These are phyloP conservation scores for Amblyteles armatorius DNA, from an alignment of 2,888 invertebrate species.

Conservation along the genomic window DNA sequence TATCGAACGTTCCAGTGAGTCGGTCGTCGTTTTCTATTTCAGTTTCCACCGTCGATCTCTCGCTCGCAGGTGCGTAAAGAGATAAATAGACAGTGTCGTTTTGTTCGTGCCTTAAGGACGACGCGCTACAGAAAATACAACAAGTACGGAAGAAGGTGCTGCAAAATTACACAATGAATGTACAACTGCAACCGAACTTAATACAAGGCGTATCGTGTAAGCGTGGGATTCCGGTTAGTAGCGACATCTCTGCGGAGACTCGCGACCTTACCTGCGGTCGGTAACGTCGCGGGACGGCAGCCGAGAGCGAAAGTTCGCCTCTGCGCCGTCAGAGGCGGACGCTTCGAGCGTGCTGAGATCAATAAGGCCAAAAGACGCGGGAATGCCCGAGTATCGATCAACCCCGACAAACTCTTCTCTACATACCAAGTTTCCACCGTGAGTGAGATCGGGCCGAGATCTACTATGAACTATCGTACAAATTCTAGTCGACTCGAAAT, in stretches of 20 bases:
- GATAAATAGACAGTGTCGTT: background rate
- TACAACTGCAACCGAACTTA: too few species aligned
- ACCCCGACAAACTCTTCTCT: background rate
- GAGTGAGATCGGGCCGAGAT: background rate
- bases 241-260: constrained; percentile 20
- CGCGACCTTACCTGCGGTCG: background rate
- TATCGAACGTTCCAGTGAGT: constrained; percentile 7
- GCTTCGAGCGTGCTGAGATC: constrained; percentile 5
- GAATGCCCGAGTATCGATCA: background rate
- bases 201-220: background rate
- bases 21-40: constrained; percentile 22
- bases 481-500: too few species aligned
- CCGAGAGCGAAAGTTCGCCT: background rate
- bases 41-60: background rate
- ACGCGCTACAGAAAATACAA: background rate
- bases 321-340: background rate
- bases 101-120: background rate
- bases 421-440: too few species aligned
- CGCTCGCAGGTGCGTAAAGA: too few species aligned
- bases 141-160: background rate
- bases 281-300: background rate
- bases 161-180: too few species aligned
- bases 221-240: background rate
- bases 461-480: too few species aligned
- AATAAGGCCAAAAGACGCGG: constrained; percentile 3